A percentile compares a stretch with the other conserved stretches of the same genome.
Evolutionary conservation across 2,797 vertebrate genomes (phyloP).

Genomic region (Poecilia velifera): DNA sequence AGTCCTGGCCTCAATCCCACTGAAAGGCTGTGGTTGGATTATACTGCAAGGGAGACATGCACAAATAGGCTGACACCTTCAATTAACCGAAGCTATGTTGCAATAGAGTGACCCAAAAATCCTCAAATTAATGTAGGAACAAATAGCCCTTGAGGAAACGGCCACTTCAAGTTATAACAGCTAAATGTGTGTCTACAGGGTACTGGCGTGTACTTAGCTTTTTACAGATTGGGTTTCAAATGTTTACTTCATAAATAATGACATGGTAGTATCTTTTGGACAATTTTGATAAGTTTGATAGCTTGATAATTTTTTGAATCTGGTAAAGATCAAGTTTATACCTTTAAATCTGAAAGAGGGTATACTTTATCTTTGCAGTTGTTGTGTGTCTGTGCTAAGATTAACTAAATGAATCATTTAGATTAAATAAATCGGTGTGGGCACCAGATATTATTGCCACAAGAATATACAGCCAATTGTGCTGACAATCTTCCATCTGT

Average conservation of each 20-base stretch:
- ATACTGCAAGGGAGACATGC: not conserved
- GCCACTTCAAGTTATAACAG: not conserved
- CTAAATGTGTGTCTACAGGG: not conserved
- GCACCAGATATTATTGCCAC: not conserved
- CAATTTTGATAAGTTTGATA: not conserved
- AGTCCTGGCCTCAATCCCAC: too few species aligned
- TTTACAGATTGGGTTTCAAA: not conserved
- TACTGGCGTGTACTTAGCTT: not conserved
- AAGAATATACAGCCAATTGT: not conserved
- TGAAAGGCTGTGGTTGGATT: too few species aligned
- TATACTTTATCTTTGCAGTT: not conserved
- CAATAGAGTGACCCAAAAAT: not conserved
- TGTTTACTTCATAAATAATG: not conserved
- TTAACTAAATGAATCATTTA: slow-evolving; percentile 4
- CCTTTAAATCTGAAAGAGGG: not conserved
- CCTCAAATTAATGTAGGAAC: not conserved
- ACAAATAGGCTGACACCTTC: not conserved
- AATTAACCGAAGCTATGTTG: not conserved
- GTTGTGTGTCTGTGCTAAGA: not conserved
- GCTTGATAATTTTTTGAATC: not conserved
- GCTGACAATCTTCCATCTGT: not conserved
- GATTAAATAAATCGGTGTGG: not conserved
- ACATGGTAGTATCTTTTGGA: not conserved
- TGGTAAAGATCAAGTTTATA: not conserved
- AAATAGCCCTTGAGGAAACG: not conserved